Conservation (phyloP, 2,888 invertebrate genomes). For the Lasius fuliginosus region DNA sequence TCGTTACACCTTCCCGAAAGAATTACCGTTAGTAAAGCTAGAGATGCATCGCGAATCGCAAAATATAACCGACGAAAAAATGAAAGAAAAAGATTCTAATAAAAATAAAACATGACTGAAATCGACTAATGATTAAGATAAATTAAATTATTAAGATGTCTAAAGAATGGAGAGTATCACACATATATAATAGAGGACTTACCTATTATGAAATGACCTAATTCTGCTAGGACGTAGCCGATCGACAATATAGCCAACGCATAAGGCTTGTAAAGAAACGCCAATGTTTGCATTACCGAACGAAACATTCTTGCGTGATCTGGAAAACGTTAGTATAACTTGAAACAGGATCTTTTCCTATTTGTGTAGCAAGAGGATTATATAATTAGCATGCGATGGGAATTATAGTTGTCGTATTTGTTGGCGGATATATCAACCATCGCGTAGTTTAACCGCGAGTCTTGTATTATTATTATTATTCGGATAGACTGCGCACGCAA, state of each 20-base stretch:
- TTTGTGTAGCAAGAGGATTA: background rate
- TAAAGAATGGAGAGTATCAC: background rate
- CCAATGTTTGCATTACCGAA: constrained; percentile 88
- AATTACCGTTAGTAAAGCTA: background rate
- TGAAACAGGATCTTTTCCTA: background rate
- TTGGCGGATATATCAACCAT: constrained; percentile 13
- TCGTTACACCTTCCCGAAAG: constrained; percentile 90
- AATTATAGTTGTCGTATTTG: constrained; percentile 26
- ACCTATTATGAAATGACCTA: constrained; percentile 96
- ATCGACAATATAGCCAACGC: constrained; percentile 93
- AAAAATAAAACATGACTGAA: background rate
- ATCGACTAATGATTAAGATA: background rate
- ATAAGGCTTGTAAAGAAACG: constrained; percentile 92
- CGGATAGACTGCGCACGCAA: constrained; percentile 7
- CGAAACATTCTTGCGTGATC: constrained; percentile 81
- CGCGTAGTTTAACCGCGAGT: constrained; percentile 22
- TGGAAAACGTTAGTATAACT: constrained; percentile 1
- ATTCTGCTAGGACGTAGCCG: constrained; percentile 94
- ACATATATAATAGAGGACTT: constrained; percentile 73
- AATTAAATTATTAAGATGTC: background rate
- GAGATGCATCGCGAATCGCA: background rate
- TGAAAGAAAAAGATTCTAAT: background rate
- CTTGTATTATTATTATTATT: constrained; percentile 16
- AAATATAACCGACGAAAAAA: constrained; percentile 2
- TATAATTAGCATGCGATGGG: constrained; percentile 27